These are phyloP conservation scores for Agrenia bidenticulata DNA, from an alignment of 2,888 invertebrate species.

Conservation along the genomic window DNA sequence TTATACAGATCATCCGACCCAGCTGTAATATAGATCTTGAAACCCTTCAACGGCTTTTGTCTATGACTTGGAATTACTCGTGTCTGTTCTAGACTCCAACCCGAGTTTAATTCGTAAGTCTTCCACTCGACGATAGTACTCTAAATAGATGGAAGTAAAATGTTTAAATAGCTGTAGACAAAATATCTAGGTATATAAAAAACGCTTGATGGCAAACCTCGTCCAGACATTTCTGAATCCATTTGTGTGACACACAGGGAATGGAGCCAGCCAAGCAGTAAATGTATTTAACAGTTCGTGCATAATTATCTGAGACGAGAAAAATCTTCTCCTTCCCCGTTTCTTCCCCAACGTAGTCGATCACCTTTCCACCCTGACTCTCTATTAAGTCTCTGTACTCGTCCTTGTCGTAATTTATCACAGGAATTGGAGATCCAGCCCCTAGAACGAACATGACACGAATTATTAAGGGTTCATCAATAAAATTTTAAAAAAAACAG, in stretches of 20 bases:
- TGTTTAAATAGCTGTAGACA: background rate
- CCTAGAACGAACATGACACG: background rate
- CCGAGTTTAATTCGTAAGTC: conserved; percentile 39
- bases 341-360: conserved; percentile 44
- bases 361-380: conserved; percentile 37
- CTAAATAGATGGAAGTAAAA: conserved; percentile 24
- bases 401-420: conserved; percentile 47
- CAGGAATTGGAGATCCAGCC: background rate
- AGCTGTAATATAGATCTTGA: conserved; percentile 47
- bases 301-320: conserved; percentile 69
- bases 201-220: conserved; percentile 52
- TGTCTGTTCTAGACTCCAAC: conserved; percentile 45
- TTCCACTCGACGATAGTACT: conserved; percentile 42
- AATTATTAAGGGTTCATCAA: background rate
- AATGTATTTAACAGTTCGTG: conserved; percentile 72
- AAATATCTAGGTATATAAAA: background rate
- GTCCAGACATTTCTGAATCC: conserved; percentile 68
- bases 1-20: conserved; percentile 48
- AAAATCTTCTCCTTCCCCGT: conserved; percentile 57
- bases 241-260: conserved; percentile 67
- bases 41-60: conserved; percentile 45
- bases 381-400: conserved; percentile 45
- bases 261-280: conserved; percentile 70
- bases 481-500: background rate
- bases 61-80: conserved; percentile 40